These are phyloP conservation scores for Gallinago media DNA, from an alignment of 2,113 vertebrate genomes.

Conservation along the genomic window DNA sequence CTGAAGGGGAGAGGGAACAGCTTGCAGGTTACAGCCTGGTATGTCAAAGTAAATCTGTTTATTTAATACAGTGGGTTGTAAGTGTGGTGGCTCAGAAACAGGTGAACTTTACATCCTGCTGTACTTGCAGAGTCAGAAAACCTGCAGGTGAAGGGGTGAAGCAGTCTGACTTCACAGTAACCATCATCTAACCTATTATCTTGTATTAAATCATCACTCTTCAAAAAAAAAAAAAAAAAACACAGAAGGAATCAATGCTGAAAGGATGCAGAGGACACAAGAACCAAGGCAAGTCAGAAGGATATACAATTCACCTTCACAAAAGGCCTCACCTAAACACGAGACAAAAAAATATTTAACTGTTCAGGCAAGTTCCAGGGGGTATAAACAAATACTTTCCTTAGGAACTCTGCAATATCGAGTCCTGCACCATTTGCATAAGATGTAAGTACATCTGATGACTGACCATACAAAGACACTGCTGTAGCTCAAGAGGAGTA, in stretches of 20 bases:
- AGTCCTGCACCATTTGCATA: not conserved
- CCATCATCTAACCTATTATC: not conserved
- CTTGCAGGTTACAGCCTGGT: not conserved
- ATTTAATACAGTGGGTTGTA: not conserved
- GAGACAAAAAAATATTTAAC: not conserved
- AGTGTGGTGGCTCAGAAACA: not conserved
- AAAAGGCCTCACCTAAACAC: not conserved
- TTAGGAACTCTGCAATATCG: not conserved
- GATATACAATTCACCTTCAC: not conserved
- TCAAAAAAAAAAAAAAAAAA: not conserved
- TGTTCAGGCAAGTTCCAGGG: not conserved
- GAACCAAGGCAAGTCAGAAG: not conserved
- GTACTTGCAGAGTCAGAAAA: not conserved
- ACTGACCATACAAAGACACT: not conserved
- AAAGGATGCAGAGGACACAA: not conserved
- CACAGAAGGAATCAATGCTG: accelerated
- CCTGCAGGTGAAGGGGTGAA: not conserved
- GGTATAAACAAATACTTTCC: not conserved
- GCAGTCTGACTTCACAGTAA: not conserved
- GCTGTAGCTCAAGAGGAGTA: not conserved
- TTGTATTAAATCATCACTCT: not conserved
- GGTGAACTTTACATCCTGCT: not conserved
- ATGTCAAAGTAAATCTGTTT: not conserved
- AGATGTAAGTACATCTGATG: not conserved
- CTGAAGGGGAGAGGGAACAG: not conserved